These are phyloP conservation scores for Phoeniculus purpureus DNA, from an alignment of 2,797 vertebrate species.

Conservation along the genomic window DNA sequence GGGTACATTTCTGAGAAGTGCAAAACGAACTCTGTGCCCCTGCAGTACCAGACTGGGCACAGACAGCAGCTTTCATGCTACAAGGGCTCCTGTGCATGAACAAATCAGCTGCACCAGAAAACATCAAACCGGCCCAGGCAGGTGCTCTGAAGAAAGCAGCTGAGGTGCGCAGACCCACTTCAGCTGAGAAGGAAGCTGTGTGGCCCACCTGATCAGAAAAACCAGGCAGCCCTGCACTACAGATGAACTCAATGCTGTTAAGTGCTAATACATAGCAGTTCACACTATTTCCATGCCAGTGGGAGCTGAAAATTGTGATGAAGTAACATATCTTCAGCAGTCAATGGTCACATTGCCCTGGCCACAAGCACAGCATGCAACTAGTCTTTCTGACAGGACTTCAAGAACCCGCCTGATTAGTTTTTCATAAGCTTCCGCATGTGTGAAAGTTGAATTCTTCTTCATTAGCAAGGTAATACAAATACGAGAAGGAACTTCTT, in stretches of 20 bases:
- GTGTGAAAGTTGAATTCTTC: conserved; percentile 67
- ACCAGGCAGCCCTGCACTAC: not conserved
- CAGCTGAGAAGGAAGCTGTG: not conserved
- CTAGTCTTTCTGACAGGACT: not conserved
- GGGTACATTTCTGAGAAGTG: not conserved
- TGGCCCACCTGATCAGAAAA: not conserved
- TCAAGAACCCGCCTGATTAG: not conserved
- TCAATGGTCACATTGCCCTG: not conserved
- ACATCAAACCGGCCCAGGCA: not conserved
- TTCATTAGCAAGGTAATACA: not conserved
- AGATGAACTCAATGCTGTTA: conserved; percentile 40
- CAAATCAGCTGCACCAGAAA: not conserved
- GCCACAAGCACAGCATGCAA: not conserved
- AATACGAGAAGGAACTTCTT: no score
- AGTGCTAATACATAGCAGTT: not conserved
- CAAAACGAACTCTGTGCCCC: not conserved
- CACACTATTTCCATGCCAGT: not conserved
- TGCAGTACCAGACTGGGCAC: not conserved
- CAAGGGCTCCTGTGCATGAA: not conserved
- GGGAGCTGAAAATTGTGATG: conserved; percentile 49
- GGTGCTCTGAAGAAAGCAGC: not conserved
- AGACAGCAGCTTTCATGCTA: not conserved
- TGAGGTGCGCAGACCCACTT: not conserved
- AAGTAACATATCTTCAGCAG: conserved; percentile 30
- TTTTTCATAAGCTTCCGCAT: conserved; percentile 42